phyloP scores from a whole-genome alignment of 2,888 invertebrate genomes.

The Rhamphomyia laevipes region DNA sequence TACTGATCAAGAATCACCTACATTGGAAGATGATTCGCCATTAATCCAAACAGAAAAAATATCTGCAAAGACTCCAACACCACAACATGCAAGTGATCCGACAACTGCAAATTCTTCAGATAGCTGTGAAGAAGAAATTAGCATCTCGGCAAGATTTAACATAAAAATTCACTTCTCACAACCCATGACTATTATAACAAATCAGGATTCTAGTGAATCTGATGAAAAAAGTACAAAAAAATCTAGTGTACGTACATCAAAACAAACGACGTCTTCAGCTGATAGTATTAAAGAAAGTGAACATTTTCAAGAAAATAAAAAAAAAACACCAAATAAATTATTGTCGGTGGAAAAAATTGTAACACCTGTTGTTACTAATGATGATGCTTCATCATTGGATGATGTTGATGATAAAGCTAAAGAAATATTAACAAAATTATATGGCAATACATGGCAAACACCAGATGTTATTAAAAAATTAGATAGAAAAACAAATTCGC shows the following conservation, averaged over 20 bases:
- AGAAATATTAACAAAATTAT: conserved; percentile 27
- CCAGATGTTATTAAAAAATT: conserved; percentile 31
- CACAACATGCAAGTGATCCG: not conserved
- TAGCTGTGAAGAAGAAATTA: conserved; percentile 25
- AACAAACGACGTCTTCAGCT: too few species aligned
- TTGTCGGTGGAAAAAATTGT: not conserved
- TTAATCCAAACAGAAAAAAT: not conserved
- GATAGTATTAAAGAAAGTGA: not conserved
- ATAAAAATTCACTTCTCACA: conserved; percentile 32
- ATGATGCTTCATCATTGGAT: conserved; percentile 6
- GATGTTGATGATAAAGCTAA: conserved; percentile 26
- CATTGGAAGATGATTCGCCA: not conserved
- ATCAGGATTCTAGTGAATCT: conserved; percentile 2
- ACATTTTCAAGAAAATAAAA: not conserved
- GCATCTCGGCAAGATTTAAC: conserved; percentile 35
- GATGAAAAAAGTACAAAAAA: conserved; percentile 10
- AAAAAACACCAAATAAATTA: not conserved
- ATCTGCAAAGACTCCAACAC: not conserved
- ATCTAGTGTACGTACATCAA: conserved; percentile 7
- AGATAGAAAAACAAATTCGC: conserved; percentile 18
- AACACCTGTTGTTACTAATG: not conserved
- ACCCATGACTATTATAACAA: not conserved
- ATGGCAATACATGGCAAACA: conserved; percentile 34
- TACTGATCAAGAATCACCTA: not conserved
- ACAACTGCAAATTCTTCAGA: conserved; percentile 5